Percentiles rank a stretch among this genome's conserved stretches.
Evolutionary conservation across 2,888 invertebrate genomes (phyloP).

Genomic region (Dromius quadrimaculatus): DNA sequence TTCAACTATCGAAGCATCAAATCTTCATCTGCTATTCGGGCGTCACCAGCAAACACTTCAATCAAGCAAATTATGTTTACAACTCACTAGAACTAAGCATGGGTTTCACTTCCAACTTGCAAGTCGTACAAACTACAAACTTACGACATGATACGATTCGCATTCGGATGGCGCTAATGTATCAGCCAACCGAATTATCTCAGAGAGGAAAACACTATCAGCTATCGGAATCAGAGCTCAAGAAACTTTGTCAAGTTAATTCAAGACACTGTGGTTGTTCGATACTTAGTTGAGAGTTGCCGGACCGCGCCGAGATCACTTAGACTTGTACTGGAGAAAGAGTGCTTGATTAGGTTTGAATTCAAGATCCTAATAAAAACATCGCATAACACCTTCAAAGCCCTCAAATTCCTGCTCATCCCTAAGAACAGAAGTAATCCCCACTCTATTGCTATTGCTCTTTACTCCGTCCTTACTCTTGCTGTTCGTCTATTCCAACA

Average conservation of each 20-base stretch:
- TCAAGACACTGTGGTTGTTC: neutral
- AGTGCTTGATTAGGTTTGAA: neutral
- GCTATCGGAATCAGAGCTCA: slow-evolving; percentile 17
- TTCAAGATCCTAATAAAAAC: neutral
- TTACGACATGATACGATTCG: neutral
- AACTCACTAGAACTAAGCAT: slow-evolving; percentile 7
- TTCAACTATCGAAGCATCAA: no score
- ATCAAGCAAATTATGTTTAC: slow-evolving; percentile 37
- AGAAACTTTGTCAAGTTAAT: slow-evolving; percentile 17
- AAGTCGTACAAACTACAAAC: slow-evolving; percentile 9
- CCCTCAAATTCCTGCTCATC: slow-evolving; percentile 9
- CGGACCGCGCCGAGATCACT: neutral
- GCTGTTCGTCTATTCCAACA: neutral
- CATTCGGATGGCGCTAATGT: slow-evolving; percentile 25
- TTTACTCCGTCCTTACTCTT: neutral
- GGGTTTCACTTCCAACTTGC: neutral
- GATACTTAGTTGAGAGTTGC: no score
- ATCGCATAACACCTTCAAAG: neutral
- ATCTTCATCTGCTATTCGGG: no score
- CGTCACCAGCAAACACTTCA: slow-evolving; percentile 32
- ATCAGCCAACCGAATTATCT: slow-evolving; percentile 31
- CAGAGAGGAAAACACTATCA: slow-evolving; percentile 12
- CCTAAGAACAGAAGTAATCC: slow-evolving; percentile 16
- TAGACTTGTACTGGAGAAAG: neutral
- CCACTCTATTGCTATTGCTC: neutral